Evolutionary conservation across 2,113 vertebrate species (phyloP).

Genomic region (Microtus ochrogaster): DNA sequence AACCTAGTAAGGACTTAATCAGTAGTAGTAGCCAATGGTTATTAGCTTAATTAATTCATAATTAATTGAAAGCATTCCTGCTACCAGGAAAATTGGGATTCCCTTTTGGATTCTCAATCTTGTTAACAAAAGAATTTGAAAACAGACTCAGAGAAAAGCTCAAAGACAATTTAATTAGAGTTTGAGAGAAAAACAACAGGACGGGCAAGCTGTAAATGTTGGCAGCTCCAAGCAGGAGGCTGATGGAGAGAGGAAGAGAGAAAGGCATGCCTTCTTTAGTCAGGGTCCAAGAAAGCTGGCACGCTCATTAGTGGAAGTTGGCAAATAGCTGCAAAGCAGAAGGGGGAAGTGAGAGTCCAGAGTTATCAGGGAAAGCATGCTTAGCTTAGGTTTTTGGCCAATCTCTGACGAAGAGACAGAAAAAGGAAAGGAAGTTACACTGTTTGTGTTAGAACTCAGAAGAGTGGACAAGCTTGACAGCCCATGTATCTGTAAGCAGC

Average conservation of each 20-base stretch:
- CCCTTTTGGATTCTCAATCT: background rate
- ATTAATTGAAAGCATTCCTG: constrained; percentile 24
- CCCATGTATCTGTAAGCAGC: background rate
- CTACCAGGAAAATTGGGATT: background rate
- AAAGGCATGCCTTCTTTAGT: background rate
- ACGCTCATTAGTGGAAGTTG: background rate
- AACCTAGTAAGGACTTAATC: background rate
- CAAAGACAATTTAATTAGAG: constrained; percentile 11
- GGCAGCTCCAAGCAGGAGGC: background rate
- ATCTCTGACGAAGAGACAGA: background rate
- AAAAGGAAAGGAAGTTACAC: background rate
- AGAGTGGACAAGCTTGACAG: background rate
- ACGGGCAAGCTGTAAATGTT: background rate
- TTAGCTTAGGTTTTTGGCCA: background rate
- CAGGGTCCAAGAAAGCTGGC: background rate
- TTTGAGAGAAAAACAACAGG: background rate
- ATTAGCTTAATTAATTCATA: constrained; percentile 37
- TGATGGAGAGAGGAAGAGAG: background rate
- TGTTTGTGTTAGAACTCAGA: background rate
- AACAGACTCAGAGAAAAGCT: background rate
- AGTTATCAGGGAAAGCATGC: background rate
- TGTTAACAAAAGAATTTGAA: background rate
- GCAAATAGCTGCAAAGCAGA: background rate
- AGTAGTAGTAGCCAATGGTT: constrained; percentile 9
- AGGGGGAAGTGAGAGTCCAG: background rate